Evolutionary conservation across 1,140 invertebrate genomes (phyloP).

Genomic region (Contarinia nasturtii): DNA sequence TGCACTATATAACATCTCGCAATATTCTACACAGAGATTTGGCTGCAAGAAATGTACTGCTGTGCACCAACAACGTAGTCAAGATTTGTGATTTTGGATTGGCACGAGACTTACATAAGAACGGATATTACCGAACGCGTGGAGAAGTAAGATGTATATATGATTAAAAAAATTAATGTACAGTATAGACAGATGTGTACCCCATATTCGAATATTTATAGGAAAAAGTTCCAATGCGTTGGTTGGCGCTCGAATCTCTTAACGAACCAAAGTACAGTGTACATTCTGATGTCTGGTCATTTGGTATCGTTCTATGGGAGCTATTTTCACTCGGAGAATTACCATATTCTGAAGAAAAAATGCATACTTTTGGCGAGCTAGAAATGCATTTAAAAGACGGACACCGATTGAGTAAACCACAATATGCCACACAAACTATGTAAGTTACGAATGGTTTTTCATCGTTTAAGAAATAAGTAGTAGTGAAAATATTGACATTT

Average conservation of each 20-base stretch:
- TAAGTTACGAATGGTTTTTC: too few species aligned
- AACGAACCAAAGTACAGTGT: constrained; percentile 62
- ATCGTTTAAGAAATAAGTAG: not conserved
- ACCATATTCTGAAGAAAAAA: too few species aligned
- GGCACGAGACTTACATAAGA: constrained; percentile 71
- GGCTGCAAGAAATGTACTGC: constrained; percentile 77
- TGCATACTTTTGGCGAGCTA: too few species aligned
- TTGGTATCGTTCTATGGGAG: too few species aligned
- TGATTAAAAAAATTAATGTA: not conserved
- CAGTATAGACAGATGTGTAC: constrained; percentile 72
- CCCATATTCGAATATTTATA: too few species aligned
- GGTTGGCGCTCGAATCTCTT: constrained; percentile 68
- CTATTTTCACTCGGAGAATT: too few species aligned
- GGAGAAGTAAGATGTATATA: constrained; percentile 36
- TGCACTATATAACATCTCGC: constrained; percentile 77
- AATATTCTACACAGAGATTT: constrained; percentile 79
- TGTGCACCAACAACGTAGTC: constrained; percentile 62
- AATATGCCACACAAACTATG: constrained; percentile 54
- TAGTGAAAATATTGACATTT: too few species aligned
- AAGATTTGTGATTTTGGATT: constrained; percentile 92
- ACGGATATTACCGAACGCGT: constrained; percentile 78
- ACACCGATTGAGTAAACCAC: constrained; percentile 69
- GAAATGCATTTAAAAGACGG: constrained; percentile 62
- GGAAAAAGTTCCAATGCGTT: constrained; percentile 60
- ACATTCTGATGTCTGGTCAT: constrained; percentile 80